Base-by-base conservation (phyloP, 2,888 invertebrate species). In the Chironomus riparius region DNA sequence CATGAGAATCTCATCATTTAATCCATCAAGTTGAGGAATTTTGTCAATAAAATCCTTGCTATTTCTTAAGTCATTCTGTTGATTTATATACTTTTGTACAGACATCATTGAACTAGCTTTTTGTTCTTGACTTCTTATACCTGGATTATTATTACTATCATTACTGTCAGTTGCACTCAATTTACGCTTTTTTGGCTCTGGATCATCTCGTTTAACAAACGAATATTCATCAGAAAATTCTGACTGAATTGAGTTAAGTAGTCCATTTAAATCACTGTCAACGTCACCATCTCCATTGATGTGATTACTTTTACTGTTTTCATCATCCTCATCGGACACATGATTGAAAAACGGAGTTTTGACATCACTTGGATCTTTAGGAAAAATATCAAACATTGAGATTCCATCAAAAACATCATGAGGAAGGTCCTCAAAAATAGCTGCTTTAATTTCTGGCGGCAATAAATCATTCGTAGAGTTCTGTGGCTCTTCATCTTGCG, bases 391-490 rank as follows among this genome's bases (percentile, higher is more conserved):
- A 83, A 93, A 90, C 89, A 93, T 92, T 2, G 92, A 93, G 80
- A 93, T 92, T 10, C 93, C 92, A 81, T 94, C 93, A 28, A 93
- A 83, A 75, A 93, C 85, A 81, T 93, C 93, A 80, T 92, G 92
- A 28, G 93, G 92, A 28, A 94, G 84, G 81, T 94, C 94, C 85
- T 93, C 92, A 80, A 93, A 92, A 81, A 94, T 93, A 10, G 93
- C 93, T 81, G 94, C 93, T 81, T 93, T 92, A 3, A 93, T 87
- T 85, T 94, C 94, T 0, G 93, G 93, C n/a, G 93, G 92, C 72
- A 94, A 83, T 10, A 94, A 84, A 82, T 93, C 93, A 3, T 91
- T 90, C 76, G 91, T 90, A 79, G 89, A 91, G 81, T 93, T 92
- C n/a, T 90, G 91, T 80, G 91, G 91, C 82, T 91, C 91, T 79